phyloP scores from a whole-genome alignment of 2,797 vertebrate species.

The Pseudochromis fuscus region DNA sequence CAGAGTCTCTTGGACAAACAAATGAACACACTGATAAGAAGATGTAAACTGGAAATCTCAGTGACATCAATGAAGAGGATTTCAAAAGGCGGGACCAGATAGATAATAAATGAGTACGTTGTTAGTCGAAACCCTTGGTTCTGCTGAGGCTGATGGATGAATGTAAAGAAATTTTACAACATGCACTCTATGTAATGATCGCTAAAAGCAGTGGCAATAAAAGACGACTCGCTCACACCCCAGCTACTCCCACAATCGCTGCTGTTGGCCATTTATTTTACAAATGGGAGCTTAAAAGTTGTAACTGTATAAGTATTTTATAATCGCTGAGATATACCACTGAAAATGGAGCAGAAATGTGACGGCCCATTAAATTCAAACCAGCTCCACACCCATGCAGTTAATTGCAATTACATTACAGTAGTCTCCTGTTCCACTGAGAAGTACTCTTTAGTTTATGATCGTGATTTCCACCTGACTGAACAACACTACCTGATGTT shows the following conservation, averaged over 20 bases:
- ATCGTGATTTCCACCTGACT: background rate
- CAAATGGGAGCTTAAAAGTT: background rate
- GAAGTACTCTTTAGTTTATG: background rate
- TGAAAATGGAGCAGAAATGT: background rate
- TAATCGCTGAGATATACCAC: background rate
- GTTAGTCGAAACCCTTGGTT: too few species aligned
- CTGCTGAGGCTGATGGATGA: background rate
- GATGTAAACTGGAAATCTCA: background rate
- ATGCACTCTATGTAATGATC: background rate
- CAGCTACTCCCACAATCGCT: too few species aligned
- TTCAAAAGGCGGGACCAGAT: too few species aligned
- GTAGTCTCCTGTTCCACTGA: background rate
- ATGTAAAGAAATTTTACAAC: background rate
- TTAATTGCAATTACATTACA: too few species aligned
- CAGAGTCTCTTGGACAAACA: background rate
- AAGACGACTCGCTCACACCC: too few species aligned
- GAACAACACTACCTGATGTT: background rate
- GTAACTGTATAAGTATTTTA: background rate
- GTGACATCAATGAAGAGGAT: background rate
- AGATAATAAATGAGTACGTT: background rate
- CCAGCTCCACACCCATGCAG: background rate
- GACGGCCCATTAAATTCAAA: background rate
- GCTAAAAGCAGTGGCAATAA: too few species aligned
- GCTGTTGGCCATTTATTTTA: background rate
- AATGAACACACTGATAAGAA: background rate